These are phyloP conservation scores for Drosophila kohkoa DNA, from an alignment of 1,140 invertebrate species.

Conservation along the genomic window DNA sequence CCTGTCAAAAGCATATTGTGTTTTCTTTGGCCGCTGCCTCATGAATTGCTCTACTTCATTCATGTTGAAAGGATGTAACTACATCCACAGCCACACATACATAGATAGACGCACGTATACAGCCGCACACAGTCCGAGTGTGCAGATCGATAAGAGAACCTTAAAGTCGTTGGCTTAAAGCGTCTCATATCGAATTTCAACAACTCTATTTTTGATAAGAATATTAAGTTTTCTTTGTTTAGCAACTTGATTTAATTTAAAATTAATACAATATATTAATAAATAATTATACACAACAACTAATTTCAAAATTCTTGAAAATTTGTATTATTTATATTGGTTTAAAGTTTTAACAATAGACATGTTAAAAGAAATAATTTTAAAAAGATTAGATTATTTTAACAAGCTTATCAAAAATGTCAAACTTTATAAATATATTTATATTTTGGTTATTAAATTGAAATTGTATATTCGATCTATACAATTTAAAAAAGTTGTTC, in stretches of 20 bases:
- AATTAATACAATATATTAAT: not conserved
- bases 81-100: not conserved
- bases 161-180: constrained; percentile 16
- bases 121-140: not conserved
- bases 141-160: constrained; percentile 32
- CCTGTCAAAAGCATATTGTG: constrained; percentile 36
- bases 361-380: too few species aligned
- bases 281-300: not conserved
- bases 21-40: constrained; percentile 42
- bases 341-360: too few species aligned
- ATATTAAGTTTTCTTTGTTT: not conserved
- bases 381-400: too few species aligned
- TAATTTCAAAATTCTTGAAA: too few species aligned
- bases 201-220: not conserved
- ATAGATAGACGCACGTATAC: constrained; percentile 5
- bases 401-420: too few species aligned
- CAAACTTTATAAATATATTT: too few species aligned
- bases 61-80: constrained; percentile 25
- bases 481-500: too few species aligned
- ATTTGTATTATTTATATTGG: too few species aligned
- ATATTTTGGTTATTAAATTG: too few species aligned
- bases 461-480: too few species aligned
- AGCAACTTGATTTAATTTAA: not conserved
- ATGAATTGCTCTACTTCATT: constrained; percentile 37
- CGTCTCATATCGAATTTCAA: constrained; percentile 18